phyloP scores from a whole-genome alignment of 2,888 invertebrate species.

The Synanthedon myopaeformis region DNA sequence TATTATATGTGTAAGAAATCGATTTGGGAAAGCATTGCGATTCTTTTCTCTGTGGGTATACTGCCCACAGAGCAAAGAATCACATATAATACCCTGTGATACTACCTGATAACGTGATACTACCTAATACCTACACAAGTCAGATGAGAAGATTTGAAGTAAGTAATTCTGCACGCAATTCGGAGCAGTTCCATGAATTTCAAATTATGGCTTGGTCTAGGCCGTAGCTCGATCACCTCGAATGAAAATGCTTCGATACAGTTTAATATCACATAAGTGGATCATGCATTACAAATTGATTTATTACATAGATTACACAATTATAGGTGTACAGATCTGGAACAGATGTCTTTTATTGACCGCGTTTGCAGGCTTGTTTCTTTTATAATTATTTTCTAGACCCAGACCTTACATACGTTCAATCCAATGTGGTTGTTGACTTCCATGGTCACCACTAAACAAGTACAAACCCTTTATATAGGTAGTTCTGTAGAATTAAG shows the following conservation, averaged over 20 bases:
- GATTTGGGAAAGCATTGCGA: no score
- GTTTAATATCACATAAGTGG: background rate
- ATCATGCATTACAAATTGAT: background rate
- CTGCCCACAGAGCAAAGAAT: no score
- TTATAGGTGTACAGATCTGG: background rate
- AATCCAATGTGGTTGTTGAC: no score
- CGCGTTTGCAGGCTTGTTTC: constrained; percentile 1
- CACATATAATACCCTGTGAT: no score
- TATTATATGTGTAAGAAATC: no score
- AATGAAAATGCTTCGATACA: constrained; percentile 6
- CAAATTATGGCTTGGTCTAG: constrained; percentile 18
- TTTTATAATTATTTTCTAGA: constrained; percentile 2
- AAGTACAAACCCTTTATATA: no score
- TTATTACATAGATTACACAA: background rate
- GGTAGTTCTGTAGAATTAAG: no score
- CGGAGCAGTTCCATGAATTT: no score
- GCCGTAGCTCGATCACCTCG: constrained; percentile 39
- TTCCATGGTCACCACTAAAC: no score
- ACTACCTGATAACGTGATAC: background rate
- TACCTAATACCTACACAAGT: background rate
- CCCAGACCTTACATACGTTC: background rate
- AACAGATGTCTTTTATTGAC: constrained; percentile 6
- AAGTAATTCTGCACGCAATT: constrained; percentile 7
- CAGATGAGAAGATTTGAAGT: background rate
- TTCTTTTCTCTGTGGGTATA: no score